phyloP scores from a whole-genome alignment of 1,140 invertebrate species.

The Neotoxoptera formosana region DNA sequence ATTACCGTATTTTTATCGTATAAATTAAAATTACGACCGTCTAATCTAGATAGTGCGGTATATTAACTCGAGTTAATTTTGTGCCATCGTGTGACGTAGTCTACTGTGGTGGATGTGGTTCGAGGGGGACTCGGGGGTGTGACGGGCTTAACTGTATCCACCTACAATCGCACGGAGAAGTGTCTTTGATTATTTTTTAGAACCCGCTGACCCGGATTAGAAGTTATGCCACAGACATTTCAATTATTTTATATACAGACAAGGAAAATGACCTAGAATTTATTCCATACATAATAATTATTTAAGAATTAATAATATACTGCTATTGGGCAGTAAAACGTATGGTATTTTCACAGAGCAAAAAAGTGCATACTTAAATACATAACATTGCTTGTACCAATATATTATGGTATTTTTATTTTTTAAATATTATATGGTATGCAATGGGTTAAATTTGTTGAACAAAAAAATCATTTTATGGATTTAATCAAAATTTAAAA shows the following conservation, averaged over 20 bases:
- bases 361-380: too few species aligned
- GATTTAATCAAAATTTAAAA: neutral
- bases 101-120: neutral
- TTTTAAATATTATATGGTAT: too few species aligned
- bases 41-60: neutral
- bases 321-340: too few species aligned
- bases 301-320: too few species aligned
- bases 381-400: too few species aligned
- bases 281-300: neutral
- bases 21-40: neutral
- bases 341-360: neutral
- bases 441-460: neutral
- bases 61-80: neutral
- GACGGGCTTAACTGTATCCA: neutral
- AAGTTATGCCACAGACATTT: neutral
- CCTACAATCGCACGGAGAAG: neutral
- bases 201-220: neutral
- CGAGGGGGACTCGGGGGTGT: neutral
- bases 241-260: neutral
- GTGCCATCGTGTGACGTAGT: neutral
- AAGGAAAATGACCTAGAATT: neutral
- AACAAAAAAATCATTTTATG: neutral
- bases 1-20: neutral
- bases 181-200: neutral
- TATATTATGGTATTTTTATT: too few species aligned